Conservation (phyloP, 2,797 vertebrate genomes). For the Cottoperca gobio region DNA sequence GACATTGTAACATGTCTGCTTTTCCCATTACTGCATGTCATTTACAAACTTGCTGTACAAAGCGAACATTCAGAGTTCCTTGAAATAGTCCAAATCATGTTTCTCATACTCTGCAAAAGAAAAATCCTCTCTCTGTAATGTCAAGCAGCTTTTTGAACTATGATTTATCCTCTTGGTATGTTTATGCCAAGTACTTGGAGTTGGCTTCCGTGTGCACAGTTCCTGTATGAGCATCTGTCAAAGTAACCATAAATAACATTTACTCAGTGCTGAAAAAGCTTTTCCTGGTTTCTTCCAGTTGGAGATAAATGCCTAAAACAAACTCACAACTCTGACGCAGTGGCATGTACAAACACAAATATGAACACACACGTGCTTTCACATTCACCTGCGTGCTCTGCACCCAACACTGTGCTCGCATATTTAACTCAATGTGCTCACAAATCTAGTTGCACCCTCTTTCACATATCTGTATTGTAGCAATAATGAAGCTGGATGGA, state of each 20-base stretch:
- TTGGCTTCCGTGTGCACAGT: constrained; percentile 58
- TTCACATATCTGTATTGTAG: constrained; percentile 34
- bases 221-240: constrained; percentile 67
- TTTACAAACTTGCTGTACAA: constrained; percentile 25
- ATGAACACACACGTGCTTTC: constrained; percentile 31
- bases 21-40: constrained; percentile 22
- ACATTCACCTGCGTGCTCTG: constrained; percentile 54
- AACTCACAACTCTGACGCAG: constrained; percentile 33
- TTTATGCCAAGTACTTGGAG: constrained; percentile 66
- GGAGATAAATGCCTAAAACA: constrained; percentile 50
- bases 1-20: neutral
- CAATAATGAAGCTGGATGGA: constrained; percentile 55
- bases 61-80: constrained; percentile 6
- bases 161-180: constrained; percentile 60
- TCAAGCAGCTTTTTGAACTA: constrained; percentile 49
- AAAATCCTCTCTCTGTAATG: constrained; percentile 22
- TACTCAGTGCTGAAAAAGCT: constrained; percentile 54
- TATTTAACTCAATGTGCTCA: constrained; percentile 46
- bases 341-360: constrained; percentile 63
- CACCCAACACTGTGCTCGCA: constrained; percentile 17
- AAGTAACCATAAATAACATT: constrained; percentile 69
- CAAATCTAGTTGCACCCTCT: constrained; percentile 44
- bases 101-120: constrained; percentile 26
- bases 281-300: constrained; percentile 42
- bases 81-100: constrained; percentile 34